Percentiles rank a stretch among this genome's conserved stretches.
phyloP scores from a whole-genome alignment of 2,113 vertebrate species.

The Dipodomys spectabilis region DNA sequence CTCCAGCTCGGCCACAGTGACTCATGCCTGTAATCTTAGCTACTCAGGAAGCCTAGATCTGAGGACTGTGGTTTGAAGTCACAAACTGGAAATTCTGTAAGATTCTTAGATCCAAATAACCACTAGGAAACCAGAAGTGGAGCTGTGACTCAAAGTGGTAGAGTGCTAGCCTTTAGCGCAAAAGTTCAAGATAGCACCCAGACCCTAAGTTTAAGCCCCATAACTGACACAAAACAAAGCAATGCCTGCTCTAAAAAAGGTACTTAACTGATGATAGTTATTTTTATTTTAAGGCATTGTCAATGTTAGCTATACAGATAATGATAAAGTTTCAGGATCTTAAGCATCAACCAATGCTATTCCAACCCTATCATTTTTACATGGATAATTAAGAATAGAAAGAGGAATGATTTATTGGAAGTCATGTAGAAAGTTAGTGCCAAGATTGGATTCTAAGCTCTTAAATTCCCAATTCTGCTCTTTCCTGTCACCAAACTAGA shows the following conservation, averaged over 20 bases:
- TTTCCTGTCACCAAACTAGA: neutral
- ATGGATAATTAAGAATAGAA: neutral
- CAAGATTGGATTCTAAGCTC: neutral
- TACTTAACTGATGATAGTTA: neutral
- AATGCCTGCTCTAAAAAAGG: neutral
- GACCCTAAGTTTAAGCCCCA: too few relatives aligned
- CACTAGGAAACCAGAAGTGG: too few relatives aligned
- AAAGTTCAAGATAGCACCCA: too few relatives aligned
- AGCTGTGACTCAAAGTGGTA: too few relatives aligned
- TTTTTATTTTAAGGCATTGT: constrained; percentile 46
- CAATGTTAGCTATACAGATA: neutral
- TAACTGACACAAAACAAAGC: too few relatives aligned
- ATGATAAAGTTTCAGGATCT: constrained; percentile 16
- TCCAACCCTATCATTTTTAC: neutral
- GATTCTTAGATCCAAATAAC: too few relatives aligned
- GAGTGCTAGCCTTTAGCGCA: too few relatives aligned
- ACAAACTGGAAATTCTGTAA: too few relatives aligned
- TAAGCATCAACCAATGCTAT: neutral
- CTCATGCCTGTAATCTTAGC: too few relatives aligned
- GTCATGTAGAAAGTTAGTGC: neutral
- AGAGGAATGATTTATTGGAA: neutral
- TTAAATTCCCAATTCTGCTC: neutral
- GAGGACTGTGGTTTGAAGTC: too few relatives aligned
- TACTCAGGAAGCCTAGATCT: too few relatives aligned
- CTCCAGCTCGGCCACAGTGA: too few relatives aligned